Percentiles rank a stretch among this genome's conserved stretches.
These are phyloP conservation scores for Xenopus borealis DNA, from an alignment of 2,113 vertebrate genomes.

Conservation along the genomic window DNA sequence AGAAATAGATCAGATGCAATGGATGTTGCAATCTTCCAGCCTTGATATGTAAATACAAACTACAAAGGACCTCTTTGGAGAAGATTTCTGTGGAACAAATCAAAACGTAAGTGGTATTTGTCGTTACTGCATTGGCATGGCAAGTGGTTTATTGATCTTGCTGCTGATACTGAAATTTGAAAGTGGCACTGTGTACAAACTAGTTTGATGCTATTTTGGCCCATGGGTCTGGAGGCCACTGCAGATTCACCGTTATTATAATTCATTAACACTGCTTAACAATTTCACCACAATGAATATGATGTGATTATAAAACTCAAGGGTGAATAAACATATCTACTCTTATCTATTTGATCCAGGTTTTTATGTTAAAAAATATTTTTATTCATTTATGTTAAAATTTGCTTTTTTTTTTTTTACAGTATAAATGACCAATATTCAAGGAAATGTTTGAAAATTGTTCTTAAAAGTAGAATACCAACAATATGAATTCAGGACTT, in stretches of 20 bases:
- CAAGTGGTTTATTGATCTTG: neutral
- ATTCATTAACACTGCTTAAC: too few relatives aligned
- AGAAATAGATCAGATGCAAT: constrained; percentile 37
- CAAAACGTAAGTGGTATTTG: constrained; percentile 26
- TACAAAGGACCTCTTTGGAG: constrained; percentile 11
- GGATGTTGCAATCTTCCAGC: constrained; percentile 12
- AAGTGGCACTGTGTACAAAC: neutral
- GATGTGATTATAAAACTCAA: too few relatives aligned
- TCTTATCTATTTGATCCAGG: too few relatives aligned
- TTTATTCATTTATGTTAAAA: too few relatives aligned
- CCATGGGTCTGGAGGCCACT: neutral
- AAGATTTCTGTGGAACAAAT: constrained; percentile 13
- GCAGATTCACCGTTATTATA: neutral
- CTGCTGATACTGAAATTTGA: neutral
- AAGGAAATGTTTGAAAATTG: too few relatives aligned
- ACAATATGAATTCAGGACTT: too few relatives aligned
- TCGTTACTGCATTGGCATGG: neutral
- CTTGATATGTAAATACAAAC: constrained; percentile 35
- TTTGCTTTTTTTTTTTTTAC: too few relatives aligned
- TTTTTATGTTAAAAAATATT: too few relatives aligned
- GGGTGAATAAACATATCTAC: too few relatives aligned
- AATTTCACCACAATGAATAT: too few relatives aligned
- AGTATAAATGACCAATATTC: too few relatives aligned
- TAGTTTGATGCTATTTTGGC: neutral
- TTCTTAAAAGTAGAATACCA: too few relatives aligned